Conservation (phyloP, 2,888 invertebrate species). For the Malthinus flaveolus region DNA sequence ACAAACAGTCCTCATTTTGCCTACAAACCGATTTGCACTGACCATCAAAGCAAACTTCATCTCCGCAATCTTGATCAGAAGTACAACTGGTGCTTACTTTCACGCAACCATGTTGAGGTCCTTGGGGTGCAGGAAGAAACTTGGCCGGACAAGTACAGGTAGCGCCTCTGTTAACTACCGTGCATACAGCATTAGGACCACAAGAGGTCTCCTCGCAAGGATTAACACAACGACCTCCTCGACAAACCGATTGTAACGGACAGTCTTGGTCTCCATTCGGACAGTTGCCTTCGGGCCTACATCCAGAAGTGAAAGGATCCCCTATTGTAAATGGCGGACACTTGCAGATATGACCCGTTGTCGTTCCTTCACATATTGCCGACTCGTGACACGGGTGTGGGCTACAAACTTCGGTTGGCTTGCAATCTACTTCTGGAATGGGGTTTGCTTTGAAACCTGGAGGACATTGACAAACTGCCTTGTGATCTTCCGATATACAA, state of each 20-base stretch:
- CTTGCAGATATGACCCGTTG: constrained; percentile 73
- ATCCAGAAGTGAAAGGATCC: constrained; percentile 76
- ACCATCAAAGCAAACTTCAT: constrained; percentile 77
- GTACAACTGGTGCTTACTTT: constrained; percentile 68
- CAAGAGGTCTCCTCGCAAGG: constrained; percentile 78
- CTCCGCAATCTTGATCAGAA: constrained; percentile 75
- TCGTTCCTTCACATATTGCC: constrained; percentile 74
- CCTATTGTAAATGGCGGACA: constrained; percentile 78
- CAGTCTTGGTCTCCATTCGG: constrained; percentile 74
- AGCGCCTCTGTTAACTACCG: constrained; percentile 73
- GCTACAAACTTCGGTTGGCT: constrained; percentile 70
- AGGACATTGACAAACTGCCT: constrained; percentile 82
- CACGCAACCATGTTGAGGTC: constrained; percentile 71
- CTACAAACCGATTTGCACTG: constrained; percentile 84
- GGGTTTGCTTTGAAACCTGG: constrained; percentile 82
- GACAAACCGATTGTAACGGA: constrained; percentile 73
- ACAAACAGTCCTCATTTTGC: constrained; percentile 75
- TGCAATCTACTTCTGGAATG: constrained; percentile 81
- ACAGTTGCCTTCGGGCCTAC: constrained; percentile 77
- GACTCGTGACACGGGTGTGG: constrained; percentile 81
- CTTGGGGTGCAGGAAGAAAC: constrained; percentile 70
- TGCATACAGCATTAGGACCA: constrained; percentile 80
- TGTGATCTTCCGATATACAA: constrained; percentile 84
- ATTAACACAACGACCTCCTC: constrained; percentile 72
- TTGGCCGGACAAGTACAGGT: constrained; percentile 79